These are phyloP conservation scores for Malaclemys terrapin DNA, from an alignment of 2,113 vertebrate genomes.

Conservation along the genomic window DNA sequence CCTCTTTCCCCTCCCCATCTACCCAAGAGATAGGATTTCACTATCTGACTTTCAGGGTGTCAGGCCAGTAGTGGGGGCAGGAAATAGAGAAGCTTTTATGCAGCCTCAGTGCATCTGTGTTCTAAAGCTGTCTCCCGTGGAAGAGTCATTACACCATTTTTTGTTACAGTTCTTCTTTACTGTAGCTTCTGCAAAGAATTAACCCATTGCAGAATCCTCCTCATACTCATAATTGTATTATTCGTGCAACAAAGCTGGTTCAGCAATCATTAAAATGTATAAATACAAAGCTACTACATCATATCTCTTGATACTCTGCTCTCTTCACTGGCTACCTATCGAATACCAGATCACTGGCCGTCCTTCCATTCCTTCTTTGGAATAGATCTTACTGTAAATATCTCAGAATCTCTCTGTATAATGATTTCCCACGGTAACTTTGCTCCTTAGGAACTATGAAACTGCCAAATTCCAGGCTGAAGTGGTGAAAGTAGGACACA, in stretches of 20 bases:
- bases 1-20: neutral
- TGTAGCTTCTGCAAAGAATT: neutral
- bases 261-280: neutral
- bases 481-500: neutral
- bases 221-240: neutral
- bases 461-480: fast-evolving
- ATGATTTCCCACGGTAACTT: neutral
- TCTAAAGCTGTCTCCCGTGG: neutral
- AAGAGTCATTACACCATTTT: neutral
- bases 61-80: neutral
- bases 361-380: neutral
- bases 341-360: neutral
- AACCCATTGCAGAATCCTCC: neutral
- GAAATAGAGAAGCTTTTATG: neutral
- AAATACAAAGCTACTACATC: neutral
- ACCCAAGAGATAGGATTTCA: neutral
- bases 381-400: neutral
- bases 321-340: neutral
- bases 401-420: neutral
- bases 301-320: neutral
- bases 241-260: neutral
- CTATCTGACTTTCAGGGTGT: neutral
- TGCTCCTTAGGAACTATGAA: neutral
- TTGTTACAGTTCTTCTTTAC: neutral
- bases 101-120: neutral